Evolutionary conservation across 2,797 vertebrate species (phyloP).

Genomic region (Myripristis murdjan): DNA sequence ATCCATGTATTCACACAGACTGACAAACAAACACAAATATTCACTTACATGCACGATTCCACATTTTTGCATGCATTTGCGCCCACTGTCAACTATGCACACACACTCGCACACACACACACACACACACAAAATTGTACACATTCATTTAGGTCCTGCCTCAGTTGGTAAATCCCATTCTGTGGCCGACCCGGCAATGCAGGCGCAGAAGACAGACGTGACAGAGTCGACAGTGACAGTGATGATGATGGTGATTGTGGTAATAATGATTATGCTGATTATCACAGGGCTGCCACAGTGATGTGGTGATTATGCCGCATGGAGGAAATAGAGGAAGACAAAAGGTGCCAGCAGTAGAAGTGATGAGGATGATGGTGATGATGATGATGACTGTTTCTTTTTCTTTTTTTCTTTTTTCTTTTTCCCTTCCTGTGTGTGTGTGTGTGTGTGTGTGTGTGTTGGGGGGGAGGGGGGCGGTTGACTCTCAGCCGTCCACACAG

Average conservation of each 20-base stretch:
- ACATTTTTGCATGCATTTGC: too few relatives aligned
- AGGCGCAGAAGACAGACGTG: constrained; percentile 49
- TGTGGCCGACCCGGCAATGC: constrained; percentile 13
- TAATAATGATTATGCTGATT: constrained; percentile 74
- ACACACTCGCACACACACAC: too few relatives aligned
- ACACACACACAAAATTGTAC: too few relatives aligned
- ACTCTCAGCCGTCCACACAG: constrained; percentile 48
- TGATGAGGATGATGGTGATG: constrained; percentile 35
- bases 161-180: constrained; percentile 38
- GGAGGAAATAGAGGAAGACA: constrained; percentile 58
- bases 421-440: too few relatives aligned
- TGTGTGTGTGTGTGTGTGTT: too few relatives aligned
- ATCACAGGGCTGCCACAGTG: constrained; percentile 58
- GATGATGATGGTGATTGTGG: constrained; percentile 69
- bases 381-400: too few relatives aligned
- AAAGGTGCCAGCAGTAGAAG: constrained; percentile 57
- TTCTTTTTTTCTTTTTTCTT: too few relatives aligned
- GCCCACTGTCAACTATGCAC: too few relatives aligned
- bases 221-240: constrained; percentile 60
- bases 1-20: not conserved
- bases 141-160: constrained; percentile 29
- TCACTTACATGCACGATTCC: too few relatives aligned
- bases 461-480: constrained; percentile 3
- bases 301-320: constrained; percentile 61
- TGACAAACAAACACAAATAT: not conserved